These are phyloP conservation scores for Drosophila equinoxialis DNA, from an alignment of 1,140 invertebrate species.

Conservation along the genomic window DNA sequence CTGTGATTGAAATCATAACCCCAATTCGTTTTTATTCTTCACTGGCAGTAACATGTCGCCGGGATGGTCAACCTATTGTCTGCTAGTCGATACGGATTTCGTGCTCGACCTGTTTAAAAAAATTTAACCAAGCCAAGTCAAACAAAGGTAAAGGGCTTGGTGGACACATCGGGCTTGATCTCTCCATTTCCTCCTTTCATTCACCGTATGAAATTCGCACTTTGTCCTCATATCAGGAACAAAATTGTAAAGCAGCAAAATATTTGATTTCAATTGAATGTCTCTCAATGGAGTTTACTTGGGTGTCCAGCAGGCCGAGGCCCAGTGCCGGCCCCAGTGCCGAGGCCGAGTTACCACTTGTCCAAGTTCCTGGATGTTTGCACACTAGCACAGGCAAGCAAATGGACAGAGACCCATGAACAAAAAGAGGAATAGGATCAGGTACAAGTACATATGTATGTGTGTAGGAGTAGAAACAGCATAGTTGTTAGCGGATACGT, in stretches of 20 bases:
- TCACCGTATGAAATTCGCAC: background rate
- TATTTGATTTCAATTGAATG: constrained; percentile 72
- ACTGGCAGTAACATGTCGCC: too few species aligned
- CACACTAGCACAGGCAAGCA: background rate
- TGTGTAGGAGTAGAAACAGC: background rate
- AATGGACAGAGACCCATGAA: too few species aligned
- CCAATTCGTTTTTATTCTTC: too few species aligned
- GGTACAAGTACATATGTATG: background rate
- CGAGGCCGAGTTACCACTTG: constrained; percentile 7
- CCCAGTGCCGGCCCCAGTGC: background rate
- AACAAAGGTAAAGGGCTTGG: background rate
- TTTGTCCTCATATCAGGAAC: constrained; percentile 48
- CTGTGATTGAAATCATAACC: too few species aligned
- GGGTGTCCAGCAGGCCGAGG: background rate
- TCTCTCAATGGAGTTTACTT: constrained; percentile 44
- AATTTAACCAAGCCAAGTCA: background rate
- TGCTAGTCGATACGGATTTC: background rate
- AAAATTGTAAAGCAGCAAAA: constrained; percentile 70
- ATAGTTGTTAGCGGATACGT: constrained; percentile 23
- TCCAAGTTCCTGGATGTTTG: constrained; percentile 1
- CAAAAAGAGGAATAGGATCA: background rate
- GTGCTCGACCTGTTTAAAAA: background rate
- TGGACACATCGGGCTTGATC: background rate
- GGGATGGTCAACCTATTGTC: background rate
- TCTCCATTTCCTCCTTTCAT: background rate